These are phyloP conservation scores for Streptopelia turtur DNA, from an alignment of 2,797 vertebrate species.

Conservation along the genomic window DNA sequence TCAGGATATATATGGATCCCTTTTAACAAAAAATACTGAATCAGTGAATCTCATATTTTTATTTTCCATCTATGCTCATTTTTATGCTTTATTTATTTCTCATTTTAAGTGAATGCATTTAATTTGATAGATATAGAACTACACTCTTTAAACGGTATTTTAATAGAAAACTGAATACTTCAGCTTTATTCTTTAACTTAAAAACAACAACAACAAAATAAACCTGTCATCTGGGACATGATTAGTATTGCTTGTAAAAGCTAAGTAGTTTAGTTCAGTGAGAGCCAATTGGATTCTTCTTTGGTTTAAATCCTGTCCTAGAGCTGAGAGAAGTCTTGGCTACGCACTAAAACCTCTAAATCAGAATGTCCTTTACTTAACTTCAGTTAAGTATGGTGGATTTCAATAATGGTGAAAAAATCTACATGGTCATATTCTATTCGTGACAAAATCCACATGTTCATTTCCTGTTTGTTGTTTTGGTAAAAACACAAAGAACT, in stretches of 20 bases:
- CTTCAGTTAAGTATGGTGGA: neutral
- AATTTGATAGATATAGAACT: neutral
- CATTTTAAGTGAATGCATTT: neutral
- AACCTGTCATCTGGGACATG: neutral
- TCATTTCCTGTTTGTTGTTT: neutral
- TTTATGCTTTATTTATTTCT: neutral
- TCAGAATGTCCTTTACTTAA: neutral
- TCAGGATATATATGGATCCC: neutral
- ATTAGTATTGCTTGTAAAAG: neutral
- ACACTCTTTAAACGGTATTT: neutral
- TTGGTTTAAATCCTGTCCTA: neutral
- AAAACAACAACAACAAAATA: neutral
- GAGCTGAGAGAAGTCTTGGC: neutral
- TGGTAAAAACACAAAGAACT: neutral
- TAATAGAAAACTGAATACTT: neutral
- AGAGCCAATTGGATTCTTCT: neutral
- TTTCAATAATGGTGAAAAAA: neutral
- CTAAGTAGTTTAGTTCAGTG: neutral
- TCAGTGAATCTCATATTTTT: neutral
- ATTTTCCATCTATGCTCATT: neutral
- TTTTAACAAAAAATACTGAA: neutral
- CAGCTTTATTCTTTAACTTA: neutral
- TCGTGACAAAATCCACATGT: neutral
- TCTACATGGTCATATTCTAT: neutral
- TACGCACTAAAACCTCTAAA: neutral